Percentiles rank a stretch among this genome's conserved stretches.
Evolutionary conservation across 1,140 invertebrate genomes (phyloP).

Genomic region (Drosophila truncata): DNA sequence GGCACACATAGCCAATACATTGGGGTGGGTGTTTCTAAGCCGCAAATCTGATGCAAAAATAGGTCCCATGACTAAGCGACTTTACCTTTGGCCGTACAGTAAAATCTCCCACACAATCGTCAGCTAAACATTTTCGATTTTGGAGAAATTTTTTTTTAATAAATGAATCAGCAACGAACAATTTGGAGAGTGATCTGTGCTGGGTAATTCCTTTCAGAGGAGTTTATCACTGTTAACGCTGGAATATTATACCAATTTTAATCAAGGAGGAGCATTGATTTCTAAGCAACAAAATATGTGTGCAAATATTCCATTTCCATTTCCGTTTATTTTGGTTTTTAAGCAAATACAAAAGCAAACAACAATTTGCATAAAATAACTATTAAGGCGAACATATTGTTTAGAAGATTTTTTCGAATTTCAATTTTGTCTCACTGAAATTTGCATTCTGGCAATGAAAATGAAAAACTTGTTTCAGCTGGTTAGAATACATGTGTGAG

Average conservation of each 20-base stretch:
- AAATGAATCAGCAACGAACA: slow-evolving; percentile 27
- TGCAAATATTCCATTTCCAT: slow-evolving; percentile 52
- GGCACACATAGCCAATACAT: slow-evolving; percentile 17
- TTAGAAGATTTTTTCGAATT: slow-evolving; percentile 36
- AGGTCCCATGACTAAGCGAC: slow-evolving; percentile 66
- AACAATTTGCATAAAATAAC: slow-evolving; percentile 74
- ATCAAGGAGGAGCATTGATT: slow-evolving; percentile 18
- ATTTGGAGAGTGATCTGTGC: slow-evolving; percentile 23
- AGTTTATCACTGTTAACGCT: background rate
- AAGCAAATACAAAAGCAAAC: slow-evolving; percentile 33
- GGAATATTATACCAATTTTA: slow-evolving; percentile 26
- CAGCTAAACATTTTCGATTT: slow-evolving; percentile 49
- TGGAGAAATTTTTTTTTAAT: slow-evolving; percentile 61
- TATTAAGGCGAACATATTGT: slow-evolving; percentile 50
- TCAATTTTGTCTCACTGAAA: slow-evolving; percentile 39
- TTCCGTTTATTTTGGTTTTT: slow-evolving; percentile 60
- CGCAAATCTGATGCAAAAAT: slow-evolving; percentile 72
- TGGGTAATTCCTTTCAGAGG: background rate
- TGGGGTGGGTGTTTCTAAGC: slow-evolving; percentile 71
- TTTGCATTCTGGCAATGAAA: slow-evolving; percentile 55
- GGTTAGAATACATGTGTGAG: slow-evolving; percentile 21
- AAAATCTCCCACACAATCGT: slow-evolving; percentile 50
- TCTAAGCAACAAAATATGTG: slow-evolving; percentile 23
- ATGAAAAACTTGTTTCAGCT: slow-evolving; percentile 56
- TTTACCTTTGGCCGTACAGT: slow-evolving; percentile 49